phyloP scores from a whole-genome alignment of 2,888 invertebrate genomes.

The Euspilapteryx auroguttella region DNA sequence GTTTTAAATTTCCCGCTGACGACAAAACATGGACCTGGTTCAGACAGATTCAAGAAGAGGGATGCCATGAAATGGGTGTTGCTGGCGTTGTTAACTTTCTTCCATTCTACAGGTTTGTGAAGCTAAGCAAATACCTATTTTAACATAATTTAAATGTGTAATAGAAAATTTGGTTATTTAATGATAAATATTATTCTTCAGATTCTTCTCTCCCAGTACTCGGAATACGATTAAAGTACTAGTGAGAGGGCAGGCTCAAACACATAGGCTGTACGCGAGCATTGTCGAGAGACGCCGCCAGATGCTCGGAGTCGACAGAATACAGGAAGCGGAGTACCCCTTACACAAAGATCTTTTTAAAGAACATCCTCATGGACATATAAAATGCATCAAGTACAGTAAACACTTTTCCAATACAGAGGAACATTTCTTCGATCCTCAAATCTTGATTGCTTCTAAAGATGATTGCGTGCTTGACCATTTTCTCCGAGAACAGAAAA shows the following conservation, averaged over 20 bases:
- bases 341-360: slow-evolving; percentile 25
- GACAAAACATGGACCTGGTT: slow-evolving; percentile 79
- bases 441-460: slow-evolving; percentile 29
- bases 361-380: slow-evolving; percentile 35
- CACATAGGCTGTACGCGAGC: slow-evolving; percentile 71
- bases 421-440: slow-evolving; percentile 43
- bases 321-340: slow-evolving; percentile 24
- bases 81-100: slow-evolving; percentile 84
- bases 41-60: slow-evolving; percentile 78
- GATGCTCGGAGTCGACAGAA: slow-evolving; percentile 22
- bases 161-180: slow-evolving; percentile 1
- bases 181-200: slow-evolving; percentile 18
- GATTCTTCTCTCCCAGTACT: slow-evolving; percentile 65
- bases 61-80: slow-evolving; percentile 79
- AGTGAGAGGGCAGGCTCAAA: slow-evolving; percentile 69
- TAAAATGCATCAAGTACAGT: slow-evolving; percentile 45
- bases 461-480: slow-evolving; percentile 65
- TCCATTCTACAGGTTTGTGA: slow-evolving; percentile 70
- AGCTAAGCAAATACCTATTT: too few species aligned
- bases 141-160: too few species aligned
- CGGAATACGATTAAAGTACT: slow-evolving; percentile 66
- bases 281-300: slow-evolving; percentile 63
- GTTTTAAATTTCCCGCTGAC: slow-evolving; percentile 67
- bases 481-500: slow-evolving; percentile 65
- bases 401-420: slow-evolving; percentile 25